A percentile compares a stretch with the other conserved stretches of the same genome.
Conservation (phyloP, 2,888 invertebrate genomes). For the Hirtodrosophila cameraria region DNA sequence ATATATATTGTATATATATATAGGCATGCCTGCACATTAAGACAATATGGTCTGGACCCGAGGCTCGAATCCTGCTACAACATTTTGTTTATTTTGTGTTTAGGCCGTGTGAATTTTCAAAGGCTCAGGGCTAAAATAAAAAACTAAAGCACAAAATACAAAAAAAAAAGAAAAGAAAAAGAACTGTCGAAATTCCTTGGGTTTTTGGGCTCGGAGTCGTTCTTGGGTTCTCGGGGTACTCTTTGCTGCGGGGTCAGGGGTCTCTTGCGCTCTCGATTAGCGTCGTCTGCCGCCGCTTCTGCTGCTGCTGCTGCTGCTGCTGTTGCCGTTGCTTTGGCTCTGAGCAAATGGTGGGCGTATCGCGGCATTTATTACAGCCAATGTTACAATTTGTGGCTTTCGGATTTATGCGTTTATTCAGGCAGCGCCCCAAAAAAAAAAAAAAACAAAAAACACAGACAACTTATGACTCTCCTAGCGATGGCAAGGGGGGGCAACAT, state of each 20-base stretch:
- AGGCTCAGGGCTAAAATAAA: conserved; percentile 74
- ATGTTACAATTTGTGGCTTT: conserved; percentile 83
- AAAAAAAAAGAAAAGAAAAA: conserved; percentile 3
- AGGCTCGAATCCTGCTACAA: conserved; percentile 54
- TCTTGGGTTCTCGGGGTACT: background rate
- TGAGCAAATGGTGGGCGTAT: conserved; percentile 79
- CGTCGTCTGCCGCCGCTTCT: conserved; percentile 63
- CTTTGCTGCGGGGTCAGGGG: background rate
- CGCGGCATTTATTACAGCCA: conserved; percentile 82
- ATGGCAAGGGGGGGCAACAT: conserved; percentile 1
- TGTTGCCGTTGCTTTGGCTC: conserved; percentile 18
- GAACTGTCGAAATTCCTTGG: conserved; percentile 70
- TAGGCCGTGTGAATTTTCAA: conserved; percentile 81
- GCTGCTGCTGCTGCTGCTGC: conserved; percentile 24
- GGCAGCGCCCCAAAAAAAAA: conserved; percentile 65
- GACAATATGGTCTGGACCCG: conserved; percentile 65
- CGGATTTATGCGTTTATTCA: conserved; percentile 78
- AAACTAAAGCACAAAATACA: conserved; percentile 25
- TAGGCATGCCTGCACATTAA: conserved; percentile 72
- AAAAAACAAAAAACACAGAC: conserved; percentile 55
- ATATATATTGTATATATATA: too few species aligned
- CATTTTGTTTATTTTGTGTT: conserved; percentile 81
- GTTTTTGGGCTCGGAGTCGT: background rate
- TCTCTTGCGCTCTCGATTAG: conserved; percentile 66
- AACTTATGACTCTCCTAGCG: conserved; percentile 60